Evolutionary conservation across 2,797 vertebrate genomes (phyloP), one percentile per base, ranked within the genome.

Genomic region (Poeciliopsis gracilis): DNA sequence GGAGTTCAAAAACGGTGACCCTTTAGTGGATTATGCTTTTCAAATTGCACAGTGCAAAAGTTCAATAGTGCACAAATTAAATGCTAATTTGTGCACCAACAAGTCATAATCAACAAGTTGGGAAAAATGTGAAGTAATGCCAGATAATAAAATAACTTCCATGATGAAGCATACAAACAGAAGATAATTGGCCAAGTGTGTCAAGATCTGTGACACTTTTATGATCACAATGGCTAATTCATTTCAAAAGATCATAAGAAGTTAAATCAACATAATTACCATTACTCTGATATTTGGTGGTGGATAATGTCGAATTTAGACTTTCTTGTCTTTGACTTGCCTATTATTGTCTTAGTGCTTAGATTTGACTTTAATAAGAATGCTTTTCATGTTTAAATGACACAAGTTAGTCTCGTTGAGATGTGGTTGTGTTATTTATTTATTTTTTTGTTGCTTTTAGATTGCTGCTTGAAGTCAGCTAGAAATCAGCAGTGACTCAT

Each of bases 401-500:
- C 25, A 5, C 12, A 69, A 45, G 66, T 69, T 11, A 69, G 38
- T n/a, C 12, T 43, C 66, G 5, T 43, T 15, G 66, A 69, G 66
- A 69, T 75, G 8, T 23, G 9, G 12, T 41, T 55, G 4, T 3
- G 12, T 16, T 73, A 38, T 36, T 36, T 38, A 36, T 36, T 36
- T 36, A 36, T 38, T 38, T 38, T 57, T 57, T 20, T 12, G 15
- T 45, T 41, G 1, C 9, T 28, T 59, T 30, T 45, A 61, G 41
- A 61, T 75, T 61, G 11, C 33, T n/a, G 5, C 73, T 59, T 61
- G 55, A 25, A 28, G 38, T 46, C 43, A 61, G 9, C 72, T 70
- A 73, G 23, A 73, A 75, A 75, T 23, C 73, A 61, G n/a, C 55
- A 75, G 41, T 30, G 53, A 30, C 41, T 61, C n/a, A 46, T 61